A percentile compares a stretch with the other conserved stretches of the same genome.
Evolutionary conservation across 2,113 vertebrate genomes (phyloP).

Genomic region (Rhea americana): DNA sequence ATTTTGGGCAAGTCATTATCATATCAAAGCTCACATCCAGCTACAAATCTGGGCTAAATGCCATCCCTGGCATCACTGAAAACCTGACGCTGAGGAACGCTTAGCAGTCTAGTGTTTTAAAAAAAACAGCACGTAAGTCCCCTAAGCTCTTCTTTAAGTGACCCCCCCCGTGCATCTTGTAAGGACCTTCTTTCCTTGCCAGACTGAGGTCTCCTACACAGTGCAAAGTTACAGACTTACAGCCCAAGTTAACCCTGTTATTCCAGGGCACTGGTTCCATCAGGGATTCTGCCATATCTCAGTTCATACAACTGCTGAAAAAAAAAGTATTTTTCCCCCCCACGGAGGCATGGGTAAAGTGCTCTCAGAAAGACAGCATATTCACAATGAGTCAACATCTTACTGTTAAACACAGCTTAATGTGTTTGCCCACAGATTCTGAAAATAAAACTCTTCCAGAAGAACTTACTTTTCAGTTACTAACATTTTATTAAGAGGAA

Average conservation of each 20-base stretch:
- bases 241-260: not conserved
- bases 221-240: not conserved
- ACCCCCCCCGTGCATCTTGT: not conserved
- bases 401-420: slow-evolving; percentile 48
- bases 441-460: slow-evolving; percentile 71
- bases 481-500: slow-evolving; percentile 74
- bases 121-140: not conserved
- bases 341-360: not conserved
- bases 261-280: not conserved
- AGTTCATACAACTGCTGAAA: not conserved
- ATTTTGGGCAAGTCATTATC: not conserved
- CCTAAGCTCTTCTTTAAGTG: not conserved
- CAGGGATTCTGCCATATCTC: not conserved
- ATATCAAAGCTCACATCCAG: not conserved
- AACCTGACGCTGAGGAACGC: not conserved
- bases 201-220: not conserved
- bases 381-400: slow-evolving; percentile 32
- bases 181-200: not conserved
- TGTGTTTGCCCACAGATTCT: slow-evolving; percentile 53
- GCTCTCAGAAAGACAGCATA: not conserved
- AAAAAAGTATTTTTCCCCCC: not conserved
- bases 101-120: not conserved
- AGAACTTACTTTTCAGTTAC: slow-evolving; percentile 73
- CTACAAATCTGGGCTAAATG: slow-evolving; percentile 27
- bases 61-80: not conserved